phyloP scores from a whole-genome alignment of 2,797 vertebrate species.

The Labeo calbasu region DNA sequence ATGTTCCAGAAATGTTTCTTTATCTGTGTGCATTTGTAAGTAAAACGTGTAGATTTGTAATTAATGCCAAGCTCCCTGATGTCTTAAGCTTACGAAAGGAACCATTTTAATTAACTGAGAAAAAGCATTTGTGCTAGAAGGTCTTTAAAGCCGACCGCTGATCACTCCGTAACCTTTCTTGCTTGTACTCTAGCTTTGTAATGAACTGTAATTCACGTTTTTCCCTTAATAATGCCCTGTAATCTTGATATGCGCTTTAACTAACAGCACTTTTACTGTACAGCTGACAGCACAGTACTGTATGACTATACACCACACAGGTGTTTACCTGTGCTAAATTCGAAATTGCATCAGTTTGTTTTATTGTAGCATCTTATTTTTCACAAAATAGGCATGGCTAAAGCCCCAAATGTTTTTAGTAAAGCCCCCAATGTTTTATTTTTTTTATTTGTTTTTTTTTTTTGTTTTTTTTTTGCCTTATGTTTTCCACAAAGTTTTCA shows the following conservation, averaged over 20 bases:
- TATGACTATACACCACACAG: neutral
- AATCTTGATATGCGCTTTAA: slow-evolving; percentile 5
- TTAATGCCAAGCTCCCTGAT: slow-evolving; percentile 38
- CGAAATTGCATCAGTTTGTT: neutral
- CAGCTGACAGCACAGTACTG: neutral
- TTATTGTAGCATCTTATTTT: neutral
- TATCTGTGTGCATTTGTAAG: slow-evolving; percentile 31
- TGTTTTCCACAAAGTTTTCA: neutral
- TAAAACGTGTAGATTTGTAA: slow-evolving; percentile 37
- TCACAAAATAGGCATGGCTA: neutral
- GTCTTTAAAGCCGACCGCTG: slow-evolving; percentile 14
- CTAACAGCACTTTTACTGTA: slow-evolving; percentile 10
- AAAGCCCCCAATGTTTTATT: neutral
- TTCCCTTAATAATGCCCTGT: neutral
- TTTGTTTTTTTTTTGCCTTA: neutral
- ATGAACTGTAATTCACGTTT: slow-evolving; percentile 7
- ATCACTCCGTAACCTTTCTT: slow-evolving; percentile 35
- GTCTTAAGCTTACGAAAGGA: slow-evolving; percentile 46
- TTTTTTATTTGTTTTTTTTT: no score
- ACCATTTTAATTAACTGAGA: slow-evolving; percentile 35
- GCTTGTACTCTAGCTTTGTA: neutral
- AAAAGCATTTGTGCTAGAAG: slow-evolving; percentile 31
- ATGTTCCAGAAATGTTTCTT: slow-evolving; percentile 6
- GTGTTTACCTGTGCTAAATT: neutral
- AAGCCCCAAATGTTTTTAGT: slow-evolving; percentile 5